Percentiles rank a stretch among this genome's conserved stretches.
Conservation (phyloP, 2,113 vertebrate genomes). For the Laterallus jamaicensis region DNA sequence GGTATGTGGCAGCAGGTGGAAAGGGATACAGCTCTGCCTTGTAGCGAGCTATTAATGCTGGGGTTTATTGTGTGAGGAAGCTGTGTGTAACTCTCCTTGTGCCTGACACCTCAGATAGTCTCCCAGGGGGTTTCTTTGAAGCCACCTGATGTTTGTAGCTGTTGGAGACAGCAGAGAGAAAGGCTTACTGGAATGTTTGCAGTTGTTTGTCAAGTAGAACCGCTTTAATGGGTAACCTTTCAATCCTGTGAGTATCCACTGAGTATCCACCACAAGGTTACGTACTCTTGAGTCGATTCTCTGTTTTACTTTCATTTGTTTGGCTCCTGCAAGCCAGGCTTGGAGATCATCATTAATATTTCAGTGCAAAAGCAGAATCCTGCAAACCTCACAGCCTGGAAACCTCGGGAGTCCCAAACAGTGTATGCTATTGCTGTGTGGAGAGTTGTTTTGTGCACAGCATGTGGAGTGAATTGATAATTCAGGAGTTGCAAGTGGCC, state of each 20-base stretch:
- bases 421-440: neutral
- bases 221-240: conserved; percentile 12
- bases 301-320: neutral
- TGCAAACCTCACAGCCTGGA: neutral
- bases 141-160: conserved; percentile 32
- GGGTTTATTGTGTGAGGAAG: neutral
- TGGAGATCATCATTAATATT: conserved; percentile 14
- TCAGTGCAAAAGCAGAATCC: neutral
- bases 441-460: neutral
- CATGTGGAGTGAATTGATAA: neutral
- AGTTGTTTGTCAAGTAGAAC: conserved; percentile 10
- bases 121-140: conserved; percentile 11
- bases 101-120: conserved; percentile 19
- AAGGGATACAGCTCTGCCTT: neutral
- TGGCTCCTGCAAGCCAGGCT: neutral
- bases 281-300: neutral
- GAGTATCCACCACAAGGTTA: neutral
- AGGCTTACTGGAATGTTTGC: conserved; percentile 43
- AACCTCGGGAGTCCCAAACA: neutral
- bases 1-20: neutral
- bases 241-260: neutral
- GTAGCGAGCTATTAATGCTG: neutral
- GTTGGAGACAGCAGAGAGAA: neutral
- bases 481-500: conserved; percentile 7
- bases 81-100: neutral